Percentiles rank a stretch among this genome's conserved stretches.
phyloP scores from a whole-genome alignment of 1,140 invertebrate species.

The Drosophila dunni region DNA sequence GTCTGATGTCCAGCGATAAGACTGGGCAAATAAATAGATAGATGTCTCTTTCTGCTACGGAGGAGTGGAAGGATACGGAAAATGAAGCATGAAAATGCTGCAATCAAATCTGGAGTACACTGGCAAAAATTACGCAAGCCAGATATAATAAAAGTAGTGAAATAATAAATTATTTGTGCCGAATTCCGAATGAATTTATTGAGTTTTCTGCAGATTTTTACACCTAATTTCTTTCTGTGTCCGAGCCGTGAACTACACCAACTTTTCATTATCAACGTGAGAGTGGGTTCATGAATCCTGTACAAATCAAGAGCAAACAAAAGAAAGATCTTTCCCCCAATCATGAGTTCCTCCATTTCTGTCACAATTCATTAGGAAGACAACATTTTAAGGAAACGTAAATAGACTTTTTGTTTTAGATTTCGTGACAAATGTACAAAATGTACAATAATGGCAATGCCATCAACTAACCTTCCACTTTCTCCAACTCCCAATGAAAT shows the following conservation, averaged over 20 bases:
- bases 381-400: slow-evolving; percentile 57
- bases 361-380: slow-evolving; percentile 72
- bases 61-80: slow-evolving; percentile 1
- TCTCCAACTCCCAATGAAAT: slow-evolving; percentile 37
- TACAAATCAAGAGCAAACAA: slow-evolving; percentile 69
- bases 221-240: neutral
- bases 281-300: slow-evolving; percentile 1
- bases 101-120: slow-evolving; percentile 53
- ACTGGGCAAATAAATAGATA: slow-evolving; percentile 35
- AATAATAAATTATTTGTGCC: too few relatives aligned
- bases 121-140: slow-evolving; percentile 8
- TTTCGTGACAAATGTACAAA: slow-evolving; percentile 79
- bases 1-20: slow-evolving; percentile 31
- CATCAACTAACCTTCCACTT: slow-evolving; percentile 41
- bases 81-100: slow-evolving; percentile 53
- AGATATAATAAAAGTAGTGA: too few relatives aligned
- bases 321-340: slow-evolving; percentile 25
- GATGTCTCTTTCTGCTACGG: slow-evolving; percentile 3
- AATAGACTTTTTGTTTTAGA: slow-evolving; percentile 76
- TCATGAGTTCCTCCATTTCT: slow-evolving; percentile 23
- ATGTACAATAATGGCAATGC: slow-evolving; percentile 40
- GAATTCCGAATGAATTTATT: neutral
- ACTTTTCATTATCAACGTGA: slow-evolving; percentile 4
- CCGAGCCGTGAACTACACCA: neutral
- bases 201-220: neutral